A percentile compares a stretch with the other conserved stretches of the same genome.
These are phyloP conservation scores for Drosophila lowei DNA, from an alignment of 1,140 invertebrate species.

Conservation along the genomic window DNA sequence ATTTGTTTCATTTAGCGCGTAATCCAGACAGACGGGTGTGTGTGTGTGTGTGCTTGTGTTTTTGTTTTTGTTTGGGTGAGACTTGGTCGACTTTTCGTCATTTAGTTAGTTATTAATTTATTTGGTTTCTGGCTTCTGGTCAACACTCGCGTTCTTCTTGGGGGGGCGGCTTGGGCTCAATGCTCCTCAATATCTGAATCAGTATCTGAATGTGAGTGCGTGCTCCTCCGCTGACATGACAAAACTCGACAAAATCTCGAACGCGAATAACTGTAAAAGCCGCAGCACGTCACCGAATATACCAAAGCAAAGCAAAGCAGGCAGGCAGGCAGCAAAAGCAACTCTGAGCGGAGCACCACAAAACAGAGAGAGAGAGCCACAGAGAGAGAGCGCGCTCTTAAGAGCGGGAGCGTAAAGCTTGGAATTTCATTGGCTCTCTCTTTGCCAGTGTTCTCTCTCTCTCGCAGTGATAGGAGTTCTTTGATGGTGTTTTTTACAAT, in stretches of 20 bases:
- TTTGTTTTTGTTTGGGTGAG: conserved; percentile 3
- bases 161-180: conserved; percentile 20
- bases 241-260: conserved; percentile 83
- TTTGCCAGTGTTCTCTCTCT: too few species aligned
- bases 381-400: conserved; percentile 12
- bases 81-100: conserved; percentile 65
- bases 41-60: conserved; percentile 1
- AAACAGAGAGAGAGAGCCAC: conserved; percentile 21
- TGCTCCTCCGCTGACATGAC: conserved; percentile 78
- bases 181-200: conserved; percentile 21
- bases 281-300: conserved; percentile 82
- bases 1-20: conserved; percentile 54
- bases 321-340: conserved; percentile 41
- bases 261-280: conserved; percentile 83
- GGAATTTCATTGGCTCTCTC: too few species aligned
- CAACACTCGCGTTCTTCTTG: conserved; percentile 39
- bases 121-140: conserved; percentile 15
- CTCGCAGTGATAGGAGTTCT: neutral
- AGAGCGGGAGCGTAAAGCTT: conserved; percentile 46
- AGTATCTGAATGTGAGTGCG: conserved; percentile 29
- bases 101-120: conserved; percentile 66
- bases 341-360: conserved; percentile 46
- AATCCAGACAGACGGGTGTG: conserved; percentile 66
- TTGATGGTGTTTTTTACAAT: too few species aligned
- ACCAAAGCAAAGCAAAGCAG: conserved; percentile 57